Evolutionary conservation across 2,113 vertebrate genomes (phyloP).

Genomic region (Equus przewalskii): DNA sequence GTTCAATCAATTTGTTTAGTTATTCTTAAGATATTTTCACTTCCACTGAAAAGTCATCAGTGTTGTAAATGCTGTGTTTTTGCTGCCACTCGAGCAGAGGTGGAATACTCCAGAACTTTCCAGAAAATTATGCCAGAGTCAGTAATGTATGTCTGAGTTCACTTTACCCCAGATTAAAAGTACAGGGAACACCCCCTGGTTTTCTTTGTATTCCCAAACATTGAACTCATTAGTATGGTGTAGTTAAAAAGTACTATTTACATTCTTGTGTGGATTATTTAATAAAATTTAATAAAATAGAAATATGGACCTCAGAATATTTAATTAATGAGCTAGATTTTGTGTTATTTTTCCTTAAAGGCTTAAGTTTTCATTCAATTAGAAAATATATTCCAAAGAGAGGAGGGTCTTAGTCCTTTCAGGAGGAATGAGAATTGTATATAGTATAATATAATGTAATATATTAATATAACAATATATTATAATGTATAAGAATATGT

Average conservation of each 20-base stretch:
- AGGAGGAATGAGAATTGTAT: background rate
- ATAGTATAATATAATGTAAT: background rate
- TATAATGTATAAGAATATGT: background rate
- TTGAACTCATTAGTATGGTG: background rate
- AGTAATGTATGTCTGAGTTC: background rate
- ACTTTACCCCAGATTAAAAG: background rate
- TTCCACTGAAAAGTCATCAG: background rate
- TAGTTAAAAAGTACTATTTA: background rate
- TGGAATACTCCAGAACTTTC: slow-evolving; percentile 26
- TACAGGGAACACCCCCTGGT: background rate
- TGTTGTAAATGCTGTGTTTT: background rate
- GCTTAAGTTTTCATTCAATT: background rate
- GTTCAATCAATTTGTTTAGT: too few species aligned
- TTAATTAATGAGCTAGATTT: background rate
- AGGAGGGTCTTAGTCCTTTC: background rate
- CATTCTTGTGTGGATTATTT: too few species aligned
- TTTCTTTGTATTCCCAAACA: background rate
- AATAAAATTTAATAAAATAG: too few species aligned
- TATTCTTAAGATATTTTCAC: background rate
- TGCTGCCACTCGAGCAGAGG: background rate
- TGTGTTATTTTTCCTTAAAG: background rate
- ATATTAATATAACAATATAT: background rate
- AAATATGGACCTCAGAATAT: background rate
- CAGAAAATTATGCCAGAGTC: background rate
- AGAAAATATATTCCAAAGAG: background rate